Percentiles rank a stretch among this genome's conserved stretches.
Evolutionary conservation across 2,888 invertebrate genomes (phyloP).

Genomic region (Drosophila flavopinicola): DNA sequence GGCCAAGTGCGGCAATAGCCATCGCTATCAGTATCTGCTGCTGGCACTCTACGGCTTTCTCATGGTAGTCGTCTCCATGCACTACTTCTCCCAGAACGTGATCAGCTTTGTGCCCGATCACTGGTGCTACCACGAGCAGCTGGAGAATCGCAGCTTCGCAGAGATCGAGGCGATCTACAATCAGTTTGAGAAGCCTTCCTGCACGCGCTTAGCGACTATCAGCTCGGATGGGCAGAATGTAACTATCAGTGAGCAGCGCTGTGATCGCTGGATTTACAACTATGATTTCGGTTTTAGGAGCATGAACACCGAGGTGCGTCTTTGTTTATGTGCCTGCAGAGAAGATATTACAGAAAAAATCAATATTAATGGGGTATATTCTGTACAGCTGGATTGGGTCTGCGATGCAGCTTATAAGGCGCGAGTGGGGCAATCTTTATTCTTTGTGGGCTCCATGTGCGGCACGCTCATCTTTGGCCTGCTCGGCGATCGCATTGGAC

Average conservation of each 20-base stretch:
- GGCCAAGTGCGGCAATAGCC: constrained; percentile 85
- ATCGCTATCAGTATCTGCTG: constrained; percentile 85
- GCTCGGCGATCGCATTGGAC: constrained; percentile 86
- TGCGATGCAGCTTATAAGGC: constrained; percentile 86
- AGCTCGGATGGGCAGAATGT: constrained; percentile 51
- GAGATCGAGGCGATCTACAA: constrained; percentile 77
- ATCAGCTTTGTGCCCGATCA: constrained; percentile 85
- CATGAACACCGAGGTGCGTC: constrained; percentile 87
- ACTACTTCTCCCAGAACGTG: constrained; percentile 86
- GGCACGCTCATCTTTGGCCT: constrained; percentile 86
- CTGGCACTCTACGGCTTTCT: constrained; percentile 85
- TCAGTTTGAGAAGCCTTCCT: constrained; percentile 74
- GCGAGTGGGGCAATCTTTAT: constrained; percentile 86
- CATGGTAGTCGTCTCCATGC: constrained; percentile 85
- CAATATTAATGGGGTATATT: neutral
- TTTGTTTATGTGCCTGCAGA: too few species aligned
- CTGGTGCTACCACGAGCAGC: constrained; percentile 81
- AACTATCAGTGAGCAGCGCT: constrained; percentile 70
- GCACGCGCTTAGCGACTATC: constrained; percentile 67
- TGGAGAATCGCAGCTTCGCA: constrained; percentile 68
- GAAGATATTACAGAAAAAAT: neutral
- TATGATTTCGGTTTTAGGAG: constrained; percentile 85
- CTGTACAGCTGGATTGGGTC: constrained; percentile 86
- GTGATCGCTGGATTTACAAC: constrained; percentile 86
- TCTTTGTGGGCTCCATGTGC: constrained; percentile 86